These are phyloP conservation scores for Sycobia sp. DNA, from an alignment of 1,140 invertebrate genomes.

Conservation along the genomic window DNA sequence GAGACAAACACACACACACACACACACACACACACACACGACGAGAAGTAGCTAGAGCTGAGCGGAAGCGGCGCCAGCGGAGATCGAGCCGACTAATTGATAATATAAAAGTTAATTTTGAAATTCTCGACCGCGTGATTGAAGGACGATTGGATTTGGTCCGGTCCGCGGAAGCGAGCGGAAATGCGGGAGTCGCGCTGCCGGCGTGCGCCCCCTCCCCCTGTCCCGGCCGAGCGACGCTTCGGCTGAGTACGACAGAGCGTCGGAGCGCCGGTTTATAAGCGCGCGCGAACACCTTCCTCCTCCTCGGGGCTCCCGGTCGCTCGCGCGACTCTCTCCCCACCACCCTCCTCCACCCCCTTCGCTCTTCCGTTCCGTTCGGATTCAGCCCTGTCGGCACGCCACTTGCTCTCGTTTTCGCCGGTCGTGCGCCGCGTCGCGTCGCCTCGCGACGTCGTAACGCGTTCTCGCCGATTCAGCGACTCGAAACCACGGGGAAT, in stretches of 20 bases:
- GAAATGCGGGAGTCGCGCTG: slow-evolving; percentile 5
- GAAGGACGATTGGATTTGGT: slow-evolving; percentile 17
- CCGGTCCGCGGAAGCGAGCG: slow-evolving; percentile 13
- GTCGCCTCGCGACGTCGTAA: not conserved
- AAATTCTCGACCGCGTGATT: not conserved
- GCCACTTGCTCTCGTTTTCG: not conserved
- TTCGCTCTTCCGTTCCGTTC: not conserved
- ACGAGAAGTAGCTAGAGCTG: too few relatives aligned
- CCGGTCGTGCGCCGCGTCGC: not conserved
- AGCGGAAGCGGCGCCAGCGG: too few relatives aligned
- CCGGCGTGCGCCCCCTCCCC: slow-evolving; percentile 2
- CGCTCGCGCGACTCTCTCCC: not conserved
- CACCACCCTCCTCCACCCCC: not conserved
- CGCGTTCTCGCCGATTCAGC: too few relatives aligned
- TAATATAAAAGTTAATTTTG: not conserved
- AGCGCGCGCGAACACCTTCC: not conserved
- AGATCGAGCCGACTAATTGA: too few relatives aligned
- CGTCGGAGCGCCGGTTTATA: not conserved
- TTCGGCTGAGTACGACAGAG: too few relatives aligned
- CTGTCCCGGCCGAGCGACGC: not conserved
- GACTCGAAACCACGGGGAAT: not conserved
- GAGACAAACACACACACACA: too few relatives aligned
- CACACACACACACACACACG: too few relatives aligned
- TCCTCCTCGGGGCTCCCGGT: not conserved
- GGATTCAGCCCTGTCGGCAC: not conserved